Conservation (phyloP, 2,113 vertebrate genomes). For the Archilochus colubris region DNA sequence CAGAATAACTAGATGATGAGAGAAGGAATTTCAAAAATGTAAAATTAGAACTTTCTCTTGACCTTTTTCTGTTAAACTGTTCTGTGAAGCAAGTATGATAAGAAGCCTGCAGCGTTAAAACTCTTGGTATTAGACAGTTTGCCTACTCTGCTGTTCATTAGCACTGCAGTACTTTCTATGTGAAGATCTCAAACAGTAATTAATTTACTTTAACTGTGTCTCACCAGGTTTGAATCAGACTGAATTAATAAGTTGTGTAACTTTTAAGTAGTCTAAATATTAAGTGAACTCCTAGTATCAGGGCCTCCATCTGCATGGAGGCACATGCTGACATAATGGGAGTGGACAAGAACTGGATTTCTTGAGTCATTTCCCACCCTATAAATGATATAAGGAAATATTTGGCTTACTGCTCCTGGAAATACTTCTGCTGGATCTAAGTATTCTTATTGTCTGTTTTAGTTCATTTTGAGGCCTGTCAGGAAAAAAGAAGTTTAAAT, state of each 20-base stretch:
- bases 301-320: not conserved
- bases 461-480: not conserved
- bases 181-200: not conserved
- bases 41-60: slow-evolving; percentile 54
- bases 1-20: slow-evolving; percentile 25
- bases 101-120: not conserved
- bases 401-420: not conserved
- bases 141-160: slow-evolving; percentile 3
- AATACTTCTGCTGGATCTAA: not conserved
- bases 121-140: not conserved
- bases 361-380: not conserved
- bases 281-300: not conserved
- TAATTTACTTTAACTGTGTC: not conserved
- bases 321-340: accelerated
- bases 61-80: slow-evolving; percentile 43
- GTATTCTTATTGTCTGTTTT: not conserved
- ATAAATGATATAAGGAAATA: not conserved
- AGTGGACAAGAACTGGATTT: not conserved
- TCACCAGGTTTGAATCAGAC: not conserved
- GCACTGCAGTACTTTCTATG: not conserved
- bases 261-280: not conserved
- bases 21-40: slow-evolving; percentile 64
- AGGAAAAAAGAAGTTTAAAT: not conserved
- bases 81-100: not conserved
- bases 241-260: not conserved